A percentile compares a stretch with the other conserved stretches of the same genome.
Conservation (phyloP, 1,140 invertebrate genomes). For the Formica selysi region DNA sequence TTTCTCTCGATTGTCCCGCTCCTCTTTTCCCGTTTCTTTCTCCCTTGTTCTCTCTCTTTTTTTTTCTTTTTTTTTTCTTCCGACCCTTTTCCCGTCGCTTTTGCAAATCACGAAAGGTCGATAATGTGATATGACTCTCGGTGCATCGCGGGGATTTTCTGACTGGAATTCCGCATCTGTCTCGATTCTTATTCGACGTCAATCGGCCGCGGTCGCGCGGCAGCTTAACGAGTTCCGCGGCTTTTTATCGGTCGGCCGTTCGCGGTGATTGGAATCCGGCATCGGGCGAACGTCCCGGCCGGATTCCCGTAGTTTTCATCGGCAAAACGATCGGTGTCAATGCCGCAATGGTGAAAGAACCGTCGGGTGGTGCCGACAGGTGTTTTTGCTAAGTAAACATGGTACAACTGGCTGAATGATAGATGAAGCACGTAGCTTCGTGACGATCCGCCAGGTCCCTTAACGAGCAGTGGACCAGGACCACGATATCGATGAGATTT, state of each 20-base stretch:
- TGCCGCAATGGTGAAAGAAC: not conserved
- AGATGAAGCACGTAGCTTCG: constrained; percentile 33
- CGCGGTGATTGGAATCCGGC: constrained; percentile 67
- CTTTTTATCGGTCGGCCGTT: constrained; percentile 71
- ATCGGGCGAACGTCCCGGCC: constrained; percentile 5
- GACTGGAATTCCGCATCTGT: constrained; percentile 29
- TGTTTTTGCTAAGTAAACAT: constrained; percentile 59
- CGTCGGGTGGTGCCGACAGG: constrained; percentile 42
- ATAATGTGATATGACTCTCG: constrained; percentile 60
- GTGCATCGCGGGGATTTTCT: constrained; percentile 30
- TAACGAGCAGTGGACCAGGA: constrained; percentile 1
- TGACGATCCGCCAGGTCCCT: not conserved
- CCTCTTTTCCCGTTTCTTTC: not conserved
- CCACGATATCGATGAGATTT: not conserved
- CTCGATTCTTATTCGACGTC: constrained; percentile 68
- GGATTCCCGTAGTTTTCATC: constrained; percentile 61
- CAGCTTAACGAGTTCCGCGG: constrained; percentile 73
- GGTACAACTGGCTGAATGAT: constrained; percentile 27
- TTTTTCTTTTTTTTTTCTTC: not conserved
- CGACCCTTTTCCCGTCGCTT: not conserved
- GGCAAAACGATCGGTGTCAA: constrained; percentile 63
- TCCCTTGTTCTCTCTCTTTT: no score
- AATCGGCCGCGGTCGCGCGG: constrained; percentile 44
- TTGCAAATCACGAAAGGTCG: constrained; percentile 30
- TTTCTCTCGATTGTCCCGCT: not conserved